Conservation (phyloP, 1,140 invertebrate genomes). For the Euschistus heros region DNA sequence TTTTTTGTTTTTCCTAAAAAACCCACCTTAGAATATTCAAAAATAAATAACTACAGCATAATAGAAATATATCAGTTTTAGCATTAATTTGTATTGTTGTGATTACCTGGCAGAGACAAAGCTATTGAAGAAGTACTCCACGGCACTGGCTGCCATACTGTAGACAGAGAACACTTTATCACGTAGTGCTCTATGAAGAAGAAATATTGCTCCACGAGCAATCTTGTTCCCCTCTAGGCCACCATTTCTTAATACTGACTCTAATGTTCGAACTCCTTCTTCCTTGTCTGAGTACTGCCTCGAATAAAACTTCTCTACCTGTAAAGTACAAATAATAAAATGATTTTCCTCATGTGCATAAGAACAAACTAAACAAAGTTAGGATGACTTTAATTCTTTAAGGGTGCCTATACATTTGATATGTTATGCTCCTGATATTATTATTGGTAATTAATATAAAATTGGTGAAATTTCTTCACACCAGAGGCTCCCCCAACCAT, state of each 20-base stretch:
- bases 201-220: slow-evolving; percentile 59
- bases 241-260: slow-evolving; percentile 44
- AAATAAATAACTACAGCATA: too few species aligned
- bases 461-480: too few species aligned
- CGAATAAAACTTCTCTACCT: slow-evolving; percentile 89
- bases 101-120: slow-evolving; percentile 62
- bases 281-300: slow-evolving; percentile 88
- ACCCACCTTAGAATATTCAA: too few species aligned
- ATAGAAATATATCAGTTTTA: too few species aligned
- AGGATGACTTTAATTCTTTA: not conserved
- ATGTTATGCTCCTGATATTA: not conserved
- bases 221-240: slow-evolving; percentile 49
- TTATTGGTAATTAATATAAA: too few species aligned
- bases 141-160: slow-evolving; percentile 64
- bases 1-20: too few species aligned
- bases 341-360: not conserved
- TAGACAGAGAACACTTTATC: slow-evolving; percentile 81
- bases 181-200: slow-evolving; percentile 63
- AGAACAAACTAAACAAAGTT: not conserved
- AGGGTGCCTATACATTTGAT: not conserved
- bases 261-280: slow-evolving; percentile 67
- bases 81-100: too few species aligned
- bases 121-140: slow-evolving; percentile 63
- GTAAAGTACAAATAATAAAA: slow-evolving; percentile 7
- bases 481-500: too few species aligned